Conservation (phyloP, 2,888 invertebrate genomes). For the Calliopum simillimum region DNA sequence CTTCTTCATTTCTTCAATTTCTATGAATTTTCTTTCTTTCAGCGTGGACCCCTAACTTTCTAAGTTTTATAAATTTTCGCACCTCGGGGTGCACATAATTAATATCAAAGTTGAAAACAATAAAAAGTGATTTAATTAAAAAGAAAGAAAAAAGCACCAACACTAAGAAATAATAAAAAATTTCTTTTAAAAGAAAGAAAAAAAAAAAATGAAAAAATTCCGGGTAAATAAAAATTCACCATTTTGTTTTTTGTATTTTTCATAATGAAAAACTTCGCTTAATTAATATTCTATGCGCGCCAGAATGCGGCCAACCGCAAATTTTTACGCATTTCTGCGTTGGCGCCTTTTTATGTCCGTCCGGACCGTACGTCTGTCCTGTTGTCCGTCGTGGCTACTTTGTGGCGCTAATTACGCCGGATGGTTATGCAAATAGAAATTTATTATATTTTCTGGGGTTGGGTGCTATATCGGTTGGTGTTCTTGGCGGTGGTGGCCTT, state of each 20-base stretch:
- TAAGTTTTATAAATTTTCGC: conserved; percentile 21
- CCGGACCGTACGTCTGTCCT: neutral
- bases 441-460: neutral
- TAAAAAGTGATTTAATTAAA: conserved; percentile 35
- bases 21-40: neutral
- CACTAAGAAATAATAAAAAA: neutral
- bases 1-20: neutral
- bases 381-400: conserved; percentile 1
- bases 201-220: neutral
- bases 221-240: neutral
- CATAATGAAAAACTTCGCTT: conserved; percentile 17
- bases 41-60: neutral
- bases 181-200: neutral
- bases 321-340: conserved; percentile 13
- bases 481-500: too few relatives aligned
- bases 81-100: conserved; percentile 25
- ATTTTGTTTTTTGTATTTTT: too few relatives aligned
- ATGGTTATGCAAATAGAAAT: conserved; percentile 30
- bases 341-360: conserved; percentile 22
- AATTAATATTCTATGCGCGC: conserved; percentile 28
- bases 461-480: too few relatives aligned
- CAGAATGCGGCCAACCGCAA: conserved; percentile 25
- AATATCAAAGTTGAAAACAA: conserved; percentile 27
- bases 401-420: conserved; percentile 25
- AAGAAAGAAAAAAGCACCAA: neutral